A percentile compares a stretch with the other conserved stretches of the same genome.
These are phyloP conservation scores for Diplolepis rosae DNA, from an alignment of 2,888 invertebrate genomes.

Conservation along the genomic window DNA sequence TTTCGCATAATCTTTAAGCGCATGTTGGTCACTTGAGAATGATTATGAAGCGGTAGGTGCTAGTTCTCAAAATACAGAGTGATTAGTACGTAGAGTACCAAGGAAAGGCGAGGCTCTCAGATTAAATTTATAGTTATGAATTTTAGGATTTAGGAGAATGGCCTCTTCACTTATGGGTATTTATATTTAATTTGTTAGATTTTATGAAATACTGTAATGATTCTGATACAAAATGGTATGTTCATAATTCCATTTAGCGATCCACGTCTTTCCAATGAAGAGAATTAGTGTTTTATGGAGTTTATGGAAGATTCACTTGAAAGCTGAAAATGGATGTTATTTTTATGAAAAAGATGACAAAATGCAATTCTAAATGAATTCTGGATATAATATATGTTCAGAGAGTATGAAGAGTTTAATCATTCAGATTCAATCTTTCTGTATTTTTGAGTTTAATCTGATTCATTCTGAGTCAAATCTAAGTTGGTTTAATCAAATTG, in stretches of 20 bases:
- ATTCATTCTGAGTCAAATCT: too few species aligned
- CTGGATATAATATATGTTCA: too few species aligned
- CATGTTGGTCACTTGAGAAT: neutral
- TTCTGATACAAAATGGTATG: neutral
- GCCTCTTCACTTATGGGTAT: neutral
- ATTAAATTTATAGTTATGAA: conserved; percentile 7
- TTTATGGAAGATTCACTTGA: too few species aligned
- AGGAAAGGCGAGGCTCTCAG: neutral
- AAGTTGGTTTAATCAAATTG: too few species aligned
- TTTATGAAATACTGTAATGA: neutral
- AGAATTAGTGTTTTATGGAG: neutral
- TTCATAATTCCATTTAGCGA: neutral
- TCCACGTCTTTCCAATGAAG: neutral
- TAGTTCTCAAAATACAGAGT: neutral
- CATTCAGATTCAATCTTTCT: too few species aligned
- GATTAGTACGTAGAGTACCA: neutral
- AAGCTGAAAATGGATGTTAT: too few species aligned
- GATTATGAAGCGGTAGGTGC: conserved; percentile 15
- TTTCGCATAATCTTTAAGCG: neutral
- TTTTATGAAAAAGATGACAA: too few species aligned
- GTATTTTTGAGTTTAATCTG: too few species aligned
- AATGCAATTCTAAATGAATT: too few species aligned
- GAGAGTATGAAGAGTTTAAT: too few species aligned
- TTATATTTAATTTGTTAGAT: conserved; percentile 1
- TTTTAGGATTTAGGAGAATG: conserved; percentile 8